Conservation (phyloP, 2,888 invertebrate species). For the Sinopyrophorus schimmeli region DNA sequence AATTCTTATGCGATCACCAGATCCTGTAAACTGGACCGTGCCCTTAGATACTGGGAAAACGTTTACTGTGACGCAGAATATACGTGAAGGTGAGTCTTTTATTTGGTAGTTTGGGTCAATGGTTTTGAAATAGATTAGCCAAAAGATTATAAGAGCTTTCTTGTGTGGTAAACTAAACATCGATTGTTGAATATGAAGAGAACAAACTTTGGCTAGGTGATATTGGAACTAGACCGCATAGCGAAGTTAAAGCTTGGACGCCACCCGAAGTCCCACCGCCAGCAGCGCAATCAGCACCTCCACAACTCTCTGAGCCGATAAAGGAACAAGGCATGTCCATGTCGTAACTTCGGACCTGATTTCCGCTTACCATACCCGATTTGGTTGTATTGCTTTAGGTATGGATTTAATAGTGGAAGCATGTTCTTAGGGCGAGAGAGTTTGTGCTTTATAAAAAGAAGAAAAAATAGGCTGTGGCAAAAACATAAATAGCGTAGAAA, state of each 20-base stretch:
- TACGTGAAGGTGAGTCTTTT: constrained; percentile 67
- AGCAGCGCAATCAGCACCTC: constrained; percentile 70
- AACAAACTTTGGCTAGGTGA: constrained; percentile 68
- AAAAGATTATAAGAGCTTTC: too few species aligned
- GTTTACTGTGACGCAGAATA: constrained; percentile 91
- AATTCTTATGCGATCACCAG: constrained; percentile 89
- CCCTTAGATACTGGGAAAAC: constrained; percentile 92
- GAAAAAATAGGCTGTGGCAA: constrained; percentile 42
- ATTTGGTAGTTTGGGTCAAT: too few species aligned
- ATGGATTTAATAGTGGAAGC: constrained; percentile 53
- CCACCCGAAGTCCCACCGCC: constrained; percentile 66
- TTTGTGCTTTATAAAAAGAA: constrained; percentile 49
- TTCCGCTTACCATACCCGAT: constrained; percentile 54
- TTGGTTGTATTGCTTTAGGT: constrained; percentile 55
- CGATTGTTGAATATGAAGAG: too few species aligned
- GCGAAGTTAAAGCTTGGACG: constrained; percentile 81
- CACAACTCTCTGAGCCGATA: constrained; percentile 64
- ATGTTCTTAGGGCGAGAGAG: constrained; percentile 51
- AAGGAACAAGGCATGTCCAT: constrained; percentile 59
- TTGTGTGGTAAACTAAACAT: too few species aligned
- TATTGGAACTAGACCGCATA: constrained; percentile 81
- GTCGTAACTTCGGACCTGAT: constrained; percentile 51
- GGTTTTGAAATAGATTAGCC: too few species aligned
- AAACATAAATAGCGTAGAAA: constrained; percentile 36
- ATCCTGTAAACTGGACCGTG: constrained; percentile 94